Evolutionary conservation across 1,140 invertebrate species (phyloP).

Genomic region (Brachionus calyciflorus): DNA sequence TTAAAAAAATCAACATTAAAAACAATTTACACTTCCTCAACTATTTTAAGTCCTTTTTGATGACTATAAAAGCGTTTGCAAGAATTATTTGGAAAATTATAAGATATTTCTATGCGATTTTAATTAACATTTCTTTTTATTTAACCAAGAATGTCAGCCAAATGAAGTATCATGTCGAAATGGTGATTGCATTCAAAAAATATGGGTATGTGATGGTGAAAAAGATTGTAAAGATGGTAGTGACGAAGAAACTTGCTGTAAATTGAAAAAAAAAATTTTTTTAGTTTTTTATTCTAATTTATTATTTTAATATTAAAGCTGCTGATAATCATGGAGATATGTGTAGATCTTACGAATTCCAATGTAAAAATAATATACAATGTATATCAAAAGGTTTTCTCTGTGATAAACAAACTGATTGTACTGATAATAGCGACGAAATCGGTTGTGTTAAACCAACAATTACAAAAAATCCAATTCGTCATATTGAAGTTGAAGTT

Average conservation of each 20-base stretch:
- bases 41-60: too few species aligned
- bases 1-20: too few species aligned
- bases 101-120: too few species aligned
- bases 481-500: constrained; percentile 67
- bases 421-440: constrained; percentile 83
- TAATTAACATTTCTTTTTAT: not conserved
- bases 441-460: constrained; percentile 77
- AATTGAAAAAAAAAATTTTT: not conserved
- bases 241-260: constrained; percentile 55
- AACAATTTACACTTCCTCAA: too few species aligned
- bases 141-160: not conserved
- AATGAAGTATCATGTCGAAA: constrained; percentile 34
- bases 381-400: constrained; percentile 90
- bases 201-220: constrained; percentile 86
- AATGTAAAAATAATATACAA: constrained; percentile 70
- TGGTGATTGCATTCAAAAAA: constrained; percentile 74
- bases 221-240: constrained; percentile 88
- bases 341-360: constrained; percentile 77
- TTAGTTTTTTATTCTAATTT: not conserved
- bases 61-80: too few species aligned
- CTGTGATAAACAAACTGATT: constrained; percentile 84
- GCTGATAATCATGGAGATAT: constrained; percentile 63
- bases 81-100: too few species aligned
- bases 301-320: constrained; percentile 23
- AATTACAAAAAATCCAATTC: constrained; percentile 69